Conservation (phyloP, 1,140 invertebrate species). For the Calephelis virginiensis region DNA sequence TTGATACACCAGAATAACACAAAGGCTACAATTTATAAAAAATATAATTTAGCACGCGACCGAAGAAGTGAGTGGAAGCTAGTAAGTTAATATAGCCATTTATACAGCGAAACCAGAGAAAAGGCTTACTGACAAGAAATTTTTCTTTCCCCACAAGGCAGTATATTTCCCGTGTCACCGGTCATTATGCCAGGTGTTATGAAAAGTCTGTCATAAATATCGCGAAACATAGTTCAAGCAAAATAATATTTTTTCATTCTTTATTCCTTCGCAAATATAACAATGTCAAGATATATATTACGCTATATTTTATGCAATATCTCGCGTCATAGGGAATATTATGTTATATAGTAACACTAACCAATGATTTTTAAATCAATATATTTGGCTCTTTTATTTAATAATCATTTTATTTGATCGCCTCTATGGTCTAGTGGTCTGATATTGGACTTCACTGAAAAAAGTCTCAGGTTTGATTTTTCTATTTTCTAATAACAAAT, state of each 20-base stretch:
- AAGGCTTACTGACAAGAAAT: slow-evolving; percentile 28
- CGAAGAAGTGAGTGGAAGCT: background rate
- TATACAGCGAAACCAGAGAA: slow-evolving; percentile 21
- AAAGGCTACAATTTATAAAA: no score
- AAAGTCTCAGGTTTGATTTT: no score
- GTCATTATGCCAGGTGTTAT: slow-evolving; percentile 34
- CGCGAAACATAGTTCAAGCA: slow-evolving; percentile 25
- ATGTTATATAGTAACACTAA: no score
- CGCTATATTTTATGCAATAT: background rate
- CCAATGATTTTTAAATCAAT: no score
- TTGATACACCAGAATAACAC: no score
- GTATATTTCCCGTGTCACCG: slow-evolving; percentile 35
- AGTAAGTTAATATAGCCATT: slow-evolving; percentile 20
- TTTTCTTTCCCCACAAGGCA: slow-evolving; percentile 28
- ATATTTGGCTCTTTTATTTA: no score
- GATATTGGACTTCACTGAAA: no score
- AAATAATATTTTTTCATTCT: slow-evolving; percentile 30
- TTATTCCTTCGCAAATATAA: slow-evolving; percentile 13
- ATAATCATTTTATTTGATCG: no score
- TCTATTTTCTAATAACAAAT: no score
- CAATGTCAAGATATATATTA: slow-evolving; percentile 6
- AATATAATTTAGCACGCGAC: no score
- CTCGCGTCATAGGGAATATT: no score
- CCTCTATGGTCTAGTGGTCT: no score
- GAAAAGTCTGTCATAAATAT: slow-evolving; percentile 31